phyloP scores from a whole-genome alignment of 2,888 invertebrate species.

The Melinopterus prodromus region DNA sequence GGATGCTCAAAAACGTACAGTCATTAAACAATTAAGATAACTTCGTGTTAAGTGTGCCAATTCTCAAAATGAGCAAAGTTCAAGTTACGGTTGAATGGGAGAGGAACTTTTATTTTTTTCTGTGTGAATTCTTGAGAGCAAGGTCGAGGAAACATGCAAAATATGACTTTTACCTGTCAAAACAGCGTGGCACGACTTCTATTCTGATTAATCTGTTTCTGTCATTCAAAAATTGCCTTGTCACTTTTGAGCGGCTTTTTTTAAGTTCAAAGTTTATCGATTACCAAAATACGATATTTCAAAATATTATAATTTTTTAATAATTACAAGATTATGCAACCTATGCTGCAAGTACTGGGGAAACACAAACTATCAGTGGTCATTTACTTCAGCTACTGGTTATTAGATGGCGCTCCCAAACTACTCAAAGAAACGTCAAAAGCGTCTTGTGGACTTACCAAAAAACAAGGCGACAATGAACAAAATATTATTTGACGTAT shows the following conservation, averaged over 20 bases:
- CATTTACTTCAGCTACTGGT: too few relatives aligned
- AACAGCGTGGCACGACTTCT: not conserved
- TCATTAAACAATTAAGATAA: not conserved
- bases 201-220: not conserved
- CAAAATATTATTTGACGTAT: too few relatives aligned
- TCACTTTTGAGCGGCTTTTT: not conserved
- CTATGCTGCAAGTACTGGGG: not conserved
- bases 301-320: not conserved
- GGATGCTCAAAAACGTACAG: not conserved
- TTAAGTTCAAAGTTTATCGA: not conserved
- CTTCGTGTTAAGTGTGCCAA: not conserved
- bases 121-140: not conserved
- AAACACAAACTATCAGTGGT: too few relatives aligned
- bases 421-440: too few relatives aligned
- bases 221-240: not conserved
- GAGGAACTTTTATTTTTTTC: not conserved
- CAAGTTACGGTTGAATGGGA: not conserved
- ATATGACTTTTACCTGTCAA: slow-evolving; percentile 4
- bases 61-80: not conserved
- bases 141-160: not conserved
- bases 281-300: not conserved
- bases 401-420: too few relatives aligned
- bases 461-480: too few relatives aligned
- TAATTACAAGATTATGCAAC: not conserved
- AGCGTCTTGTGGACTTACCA: too few relatives aligned